These are phyloP conservation scores for Talpa occidentalis DNA, from an alignment of 2,113 vertebrate species.

Conservation along the genomic window DNA sequence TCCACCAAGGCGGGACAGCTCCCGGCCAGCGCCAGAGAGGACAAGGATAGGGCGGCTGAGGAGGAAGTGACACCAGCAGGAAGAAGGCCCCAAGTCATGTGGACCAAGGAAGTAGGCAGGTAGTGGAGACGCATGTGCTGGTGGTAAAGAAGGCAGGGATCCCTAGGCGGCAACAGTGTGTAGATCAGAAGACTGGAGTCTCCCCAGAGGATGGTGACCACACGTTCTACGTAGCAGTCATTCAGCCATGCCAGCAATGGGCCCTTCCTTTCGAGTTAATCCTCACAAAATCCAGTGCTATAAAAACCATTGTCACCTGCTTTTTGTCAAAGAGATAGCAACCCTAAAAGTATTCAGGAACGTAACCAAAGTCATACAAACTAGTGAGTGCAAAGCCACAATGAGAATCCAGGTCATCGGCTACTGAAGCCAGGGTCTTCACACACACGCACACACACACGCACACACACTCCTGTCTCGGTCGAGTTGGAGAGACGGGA, in stretches of 20 bases:
- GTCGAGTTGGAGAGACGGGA: background rate
- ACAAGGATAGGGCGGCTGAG: background rate
- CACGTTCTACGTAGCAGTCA: too few relatives aligned
- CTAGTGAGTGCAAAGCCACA: background rate
- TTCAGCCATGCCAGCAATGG: background rate
- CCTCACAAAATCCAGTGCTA: background rate
- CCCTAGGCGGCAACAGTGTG: rapidly evolving
- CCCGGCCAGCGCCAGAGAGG: background rate
- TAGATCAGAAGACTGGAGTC: background rate
- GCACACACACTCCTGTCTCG: background rate
- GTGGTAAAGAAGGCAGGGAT: background rate
- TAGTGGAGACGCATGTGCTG: rapidly evolving
- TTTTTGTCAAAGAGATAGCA: background rate
- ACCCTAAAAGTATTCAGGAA: background rate
- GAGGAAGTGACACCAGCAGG: background rate
- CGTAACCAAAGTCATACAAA: background rate
- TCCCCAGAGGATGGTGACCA: background rate
- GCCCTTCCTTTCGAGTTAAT: too few relatives aligned
- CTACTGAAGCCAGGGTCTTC: background rate
- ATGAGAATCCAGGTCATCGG: background rate
- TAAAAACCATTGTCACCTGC: background rate
- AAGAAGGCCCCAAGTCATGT: rapidly evolving
- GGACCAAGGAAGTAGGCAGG: rapidly evolving
- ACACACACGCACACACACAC: background rate
- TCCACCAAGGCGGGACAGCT: background rate